These are phyloP conservation scores for Cheumatopsyche charites DNA, from an alignment of 1,140 invertebrate genomes.

Conservation along the genomic window DNA sequence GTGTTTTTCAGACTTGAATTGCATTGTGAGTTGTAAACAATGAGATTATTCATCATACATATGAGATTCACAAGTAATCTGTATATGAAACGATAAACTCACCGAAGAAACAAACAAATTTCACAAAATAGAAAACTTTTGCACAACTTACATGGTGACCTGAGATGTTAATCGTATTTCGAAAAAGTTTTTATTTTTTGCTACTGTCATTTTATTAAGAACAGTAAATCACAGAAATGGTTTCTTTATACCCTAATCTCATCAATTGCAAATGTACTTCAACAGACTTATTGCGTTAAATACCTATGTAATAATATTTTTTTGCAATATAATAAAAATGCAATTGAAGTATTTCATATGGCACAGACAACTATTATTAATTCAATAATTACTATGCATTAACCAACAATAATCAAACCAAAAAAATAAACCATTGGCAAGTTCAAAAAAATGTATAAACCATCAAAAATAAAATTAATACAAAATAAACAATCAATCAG, in stretches of 20 bases:
- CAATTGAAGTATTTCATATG: background rate
- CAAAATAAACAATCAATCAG: too few relatives aligned
- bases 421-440: slow-evolving; percentile 14
- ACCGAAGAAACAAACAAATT: background rate
- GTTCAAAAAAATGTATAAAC: background rate
- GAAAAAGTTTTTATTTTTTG: background rate
- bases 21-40: too few relatives aligned
- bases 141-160: slow-evolving; percentile 1
- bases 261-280: slow-evolving; percentile 16
- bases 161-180: background rate
- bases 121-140: background rate
- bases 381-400: background rate
- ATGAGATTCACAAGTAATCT: background rate
- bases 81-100: background rate
- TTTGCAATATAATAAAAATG: slow-evolving; percentile 16
- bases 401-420: background rate
- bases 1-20: too few relatives aligned
- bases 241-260: slow-evolving; percentile 10
- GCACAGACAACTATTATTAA: slow-evolving; percentile 15
- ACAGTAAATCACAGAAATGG: slow-evolving; percentile 17
- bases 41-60: background rate
- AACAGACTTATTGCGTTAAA: slow-evolving; percentile 11
- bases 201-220: background rate
- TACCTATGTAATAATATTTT: background rate
- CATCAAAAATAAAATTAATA: background rate